These are phyloP conservation scores for Caenorhabditis macrosperma DNA, from an alignment of 2,888 invertebrate genomes.

Conservation along the genomic window DNA sequence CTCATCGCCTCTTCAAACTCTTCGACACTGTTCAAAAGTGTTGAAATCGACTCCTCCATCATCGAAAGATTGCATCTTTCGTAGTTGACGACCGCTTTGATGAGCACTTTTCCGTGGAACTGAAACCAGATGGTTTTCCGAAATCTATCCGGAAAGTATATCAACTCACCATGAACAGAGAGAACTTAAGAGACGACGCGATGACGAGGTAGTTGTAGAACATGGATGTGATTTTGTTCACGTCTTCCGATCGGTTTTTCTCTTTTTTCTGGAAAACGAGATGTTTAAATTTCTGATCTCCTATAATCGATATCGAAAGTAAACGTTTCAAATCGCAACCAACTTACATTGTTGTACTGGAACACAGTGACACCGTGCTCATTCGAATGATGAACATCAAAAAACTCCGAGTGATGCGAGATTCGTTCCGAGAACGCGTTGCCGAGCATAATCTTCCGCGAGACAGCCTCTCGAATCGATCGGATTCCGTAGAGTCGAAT, in stretches of 20 bases:
- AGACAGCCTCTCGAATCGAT: constrained; percentile 47
- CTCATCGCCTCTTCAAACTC: constrained; percentile 57
- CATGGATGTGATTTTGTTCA: constrained; percentile 50
- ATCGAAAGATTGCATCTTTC: constrained; percentile 49
- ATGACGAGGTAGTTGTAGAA: constrained; percentile 40
- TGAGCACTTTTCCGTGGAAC: constrained; percentile 46
- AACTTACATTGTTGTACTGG: constrained; percentile 53
- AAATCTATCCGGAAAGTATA: not conserved
- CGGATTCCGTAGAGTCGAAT: constrained; percentile 49
- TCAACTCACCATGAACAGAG: constrained; percentile 17
- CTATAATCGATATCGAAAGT: too few relatives aligned
- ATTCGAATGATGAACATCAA: constrained; percentile 41
- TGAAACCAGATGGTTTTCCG: not conserved
- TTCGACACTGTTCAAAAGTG: constrained; percentile 53
- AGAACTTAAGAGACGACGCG: constrained; percentile 44
- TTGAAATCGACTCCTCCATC: constrained; percentile 60
- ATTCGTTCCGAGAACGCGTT: constrained; percentile 45
- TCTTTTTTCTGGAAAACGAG: constrained; percentile 25
- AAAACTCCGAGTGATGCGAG: constrained; percentile 42
- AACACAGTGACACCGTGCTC: constrained; percentile 53
- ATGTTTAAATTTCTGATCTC: too few relatives aligned
- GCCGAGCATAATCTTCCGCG: constrained; percentile 46
- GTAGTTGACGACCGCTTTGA: constrained; percentile 50
- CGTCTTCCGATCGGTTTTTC: constrained; percentile 18
- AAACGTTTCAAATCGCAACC: too few relatives aligned